phyloP scores from a whole-genome alignment of 2,888 invertebrate species.

The Gryllus longicercus region DNA sequence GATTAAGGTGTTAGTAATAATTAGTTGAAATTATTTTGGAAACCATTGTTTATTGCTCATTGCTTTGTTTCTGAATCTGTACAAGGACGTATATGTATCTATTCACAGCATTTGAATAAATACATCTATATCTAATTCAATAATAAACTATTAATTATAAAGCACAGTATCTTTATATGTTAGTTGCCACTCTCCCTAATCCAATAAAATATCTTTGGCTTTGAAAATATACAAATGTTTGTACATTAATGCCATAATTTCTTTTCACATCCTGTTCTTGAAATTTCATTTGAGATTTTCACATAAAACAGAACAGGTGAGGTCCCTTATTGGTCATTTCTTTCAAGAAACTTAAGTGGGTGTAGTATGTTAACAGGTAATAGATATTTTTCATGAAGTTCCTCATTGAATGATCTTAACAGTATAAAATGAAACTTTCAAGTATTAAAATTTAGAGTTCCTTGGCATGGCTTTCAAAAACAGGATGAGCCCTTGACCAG shows the following conservation, averaged over 20 bases:
- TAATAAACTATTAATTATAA: slow-evolving; percentile 36
- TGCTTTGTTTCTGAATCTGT: slow-evolving; percentile 37
- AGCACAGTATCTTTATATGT: slow-evolving; percentile 33
- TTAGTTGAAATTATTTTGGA: slow-evolving; percentile 32
- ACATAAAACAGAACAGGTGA: no score
- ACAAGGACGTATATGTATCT: slow-evolving; percentile 39
- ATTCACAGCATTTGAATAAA: slow-evolving; percentile 38
- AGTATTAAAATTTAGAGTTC: no score
- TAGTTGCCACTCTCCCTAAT: slow-evolving; percentile 34
- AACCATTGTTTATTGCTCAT: slow-evolving; percentile 39
- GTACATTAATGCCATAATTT: slow-evolving; percentile 38
- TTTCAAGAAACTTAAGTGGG: no score
- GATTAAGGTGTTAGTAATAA: no score
- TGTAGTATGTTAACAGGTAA: no score
- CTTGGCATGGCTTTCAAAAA: slow-evolving; percentile 28
- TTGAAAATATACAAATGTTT: slow-evolving; percentile 39
- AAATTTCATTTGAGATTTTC: slow-evolving; percentile 20
- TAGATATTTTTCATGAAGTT: no score
- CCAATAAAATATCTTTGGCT: slow-evolving; percentile 39
- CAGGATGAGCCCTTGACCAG: slow-evolving; percentile 31
- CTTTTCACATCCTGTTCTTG: slow-evolving; percentile 33
- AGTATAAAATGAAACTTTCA: no score
- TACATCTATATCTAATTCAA: slow-evolving; percentile 37
- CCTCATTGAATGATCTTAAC: no score
- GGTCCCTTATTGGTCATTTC: no score